phyloP scores from a whole-genome alignment of 2,113 vertebrate species.

The Chaenogobius annularis region DNA sequence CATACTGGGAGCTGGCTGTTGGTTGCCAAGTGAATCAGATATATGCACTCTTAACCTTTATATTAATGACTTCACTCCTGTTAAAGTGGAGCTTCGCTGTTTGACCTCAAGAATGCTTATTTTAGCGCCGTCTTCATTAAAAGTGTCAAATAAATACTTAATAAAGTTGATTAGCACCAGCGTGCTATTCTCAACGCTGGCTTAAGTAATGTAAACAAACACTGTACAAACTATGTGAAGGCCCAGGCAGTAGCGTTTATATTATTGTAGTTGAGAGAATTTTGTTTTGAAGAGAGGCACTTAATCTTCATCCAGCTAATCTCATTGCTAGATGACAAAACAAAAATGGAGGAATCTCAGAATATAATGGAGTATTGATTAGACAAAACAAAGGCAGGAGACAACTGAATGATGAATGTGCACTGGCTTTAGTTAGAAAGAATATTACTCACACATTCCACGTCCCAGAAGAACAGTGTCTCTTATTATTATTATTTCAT shows the following conservation, averaged over 20 bases:
- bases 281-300: conserved; percentile 1
- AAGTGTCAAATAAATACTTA: conserved; percentile 3
- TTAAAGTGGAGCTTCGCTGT: not conserved
- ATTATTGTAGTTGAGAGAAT: not conserved
- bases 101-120: conserved; percentile 1
- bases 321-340: not conserved
- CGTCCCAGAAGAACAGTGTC: not conserved
- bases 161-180: not conserved
- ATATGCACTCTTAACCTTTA: conserved; percentile 1
- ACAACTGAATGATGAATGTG: not conserved
- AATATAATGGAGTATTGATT: conserved; percentile 1
- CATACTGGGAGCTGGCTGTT: conserved; percentile 1
- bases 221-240: not conserved
- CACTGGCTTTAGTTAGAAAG: not conserved
- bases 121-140: not conserved
- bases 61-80: conserved; percentile 3
- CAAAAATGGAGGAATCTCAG: not conserved
- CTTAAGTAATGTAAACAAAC: not conserved
- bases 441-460: not conserved
- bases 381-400: not conserved
- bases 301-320: not conserved
- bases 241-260: not conserved
- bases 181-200: not conserved
- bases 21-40: not conserved
- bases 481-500: conserved; percentile 1